Evolutionary conservation across 2,888 invertebrate species (phyloP).

Genomic region (Leptinotarsa haldemani): DNA sequence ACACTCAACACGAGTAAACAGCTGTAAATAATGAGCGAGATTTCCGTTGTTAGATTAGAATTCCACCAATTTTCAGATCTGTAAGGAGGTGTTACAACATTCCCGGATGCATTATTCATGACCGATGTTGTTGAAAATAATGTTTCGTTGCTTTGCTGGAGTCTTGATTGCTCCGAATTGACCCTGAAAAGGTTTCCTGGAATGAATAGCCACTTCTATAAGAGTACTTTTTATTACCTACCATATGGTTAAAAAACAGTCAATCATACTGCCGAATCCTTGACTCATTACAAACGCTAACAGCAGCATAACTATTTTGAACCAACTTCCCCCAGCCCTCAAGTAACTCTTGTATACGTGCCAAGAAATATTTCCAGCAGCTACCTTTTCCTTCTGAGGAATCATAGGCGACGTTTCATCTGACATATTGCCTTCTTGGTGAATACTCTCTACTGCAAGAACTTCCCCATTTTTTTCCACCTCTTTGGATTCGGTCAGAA

Average conservation of each 20-base stretch:
- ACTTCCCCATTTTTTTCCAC: slow-evolving; percentile 31
- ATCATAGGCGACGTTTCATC: slow-evolving; percentile 46
- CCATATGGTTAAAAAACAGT: slow-evolving; percentile 86
- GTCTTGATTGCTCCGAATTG: slow-evolving; percentile 64
- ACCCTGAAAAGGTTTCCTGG: slow-evolving; percentile 38
- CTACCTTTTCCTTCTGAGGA: slow-evolving; percentile 70
- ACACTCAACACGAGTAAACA: slow-evolving; percentile 58
- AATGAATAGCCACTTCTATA: too few relatives aligned
- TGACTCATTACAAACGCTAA: slow-evolving; percentile 55
- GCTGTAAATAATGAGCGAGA: slow-evolving; percentile 61
- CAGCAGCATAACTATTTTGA: slow-evolving; percentile 65
- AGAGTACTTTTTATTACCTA: slow-evolving; percentile 75
- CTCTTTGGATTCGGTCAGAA: slow-evolving; percentile 62
- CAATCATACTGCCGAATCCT: slow-evolving; percentile 76
- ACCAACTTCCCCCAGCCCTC: slow-evolving; percentile 76
- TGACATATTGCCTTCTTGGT: slow-evolving; percentile 65
- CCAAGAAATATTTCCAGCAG: slow-evolving; percentile 69
- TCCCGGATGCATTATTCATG: not conserved
- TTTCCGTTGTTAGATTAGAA: slow-evolving; percentile 23
- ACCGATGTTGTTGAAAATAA: not conserved
- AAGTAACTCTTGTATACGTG: slow-evolving; percentile 78
- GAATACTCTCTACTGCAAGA: slow-evolving; percentile 67
- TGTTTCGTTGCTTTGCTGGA: slow-evolving; percentile 67
- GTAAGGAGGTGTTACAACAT: not conserved
- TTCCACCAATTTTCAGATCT: not conserved